Percentiles rank a stretch among this genome's conserved stretches.
phyloP scores from a whole-genome alignment of 2,113 vertebrate genomes.

The Burhinus bistriatus region DNA sequence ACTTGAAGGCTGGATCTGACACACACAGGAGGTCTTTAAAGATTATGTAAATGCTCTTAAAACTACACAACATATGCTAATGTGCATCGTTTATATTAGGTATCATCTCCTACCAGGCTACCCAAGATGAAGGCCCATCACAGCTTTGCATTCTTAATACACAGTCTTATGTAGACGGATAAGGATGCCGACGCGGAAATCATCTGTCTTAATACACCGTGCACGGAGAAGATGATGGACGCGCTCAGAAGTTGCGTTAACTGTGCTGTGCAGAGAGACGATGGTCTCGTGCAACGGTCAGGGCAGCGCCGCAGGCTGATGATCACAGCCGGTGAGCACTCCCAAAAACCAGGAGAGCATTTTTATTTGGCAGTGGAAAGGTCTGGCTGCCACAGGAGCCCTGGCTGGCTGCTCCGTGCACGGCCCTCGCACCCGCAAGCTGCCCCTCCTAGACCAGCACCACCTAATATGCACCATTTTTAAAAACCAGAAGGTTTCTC shows the following conservation, averaged over 20 bases:
- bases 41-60: neutral
- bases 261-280: accelerated
- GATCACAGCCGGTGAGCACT: accelerated
- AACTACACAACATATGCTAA: neutral
- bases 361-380: accelerated
- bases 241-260: accelerated
- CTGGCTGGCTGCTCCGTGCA: neutral
- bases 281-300: accelerated
- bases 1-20: neutral
- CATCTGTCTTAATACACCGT: accelerated
- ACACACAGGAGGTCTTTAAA: neutral
- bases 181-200: neutral
- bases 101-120: neutral
- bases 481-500: accelerated
- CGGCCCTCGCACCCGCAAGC: accelerated
- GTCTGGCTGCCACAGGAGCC: neutral
- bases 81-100: neutral
- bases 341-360: accelerated
- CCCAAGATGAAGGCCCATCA: neutral
- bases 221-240: accelerated
- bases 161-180: accelerated
- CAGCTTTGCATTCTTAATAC: neutral
- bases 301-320: neutral
- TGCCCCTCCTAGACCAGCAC: neutral
- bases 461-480: accelerated